These are phyloP conservation scores for Varecia variegata DNA, from an alignment of 2,797 vertebrate genomes.

Conservation along the genomic window DNA sequence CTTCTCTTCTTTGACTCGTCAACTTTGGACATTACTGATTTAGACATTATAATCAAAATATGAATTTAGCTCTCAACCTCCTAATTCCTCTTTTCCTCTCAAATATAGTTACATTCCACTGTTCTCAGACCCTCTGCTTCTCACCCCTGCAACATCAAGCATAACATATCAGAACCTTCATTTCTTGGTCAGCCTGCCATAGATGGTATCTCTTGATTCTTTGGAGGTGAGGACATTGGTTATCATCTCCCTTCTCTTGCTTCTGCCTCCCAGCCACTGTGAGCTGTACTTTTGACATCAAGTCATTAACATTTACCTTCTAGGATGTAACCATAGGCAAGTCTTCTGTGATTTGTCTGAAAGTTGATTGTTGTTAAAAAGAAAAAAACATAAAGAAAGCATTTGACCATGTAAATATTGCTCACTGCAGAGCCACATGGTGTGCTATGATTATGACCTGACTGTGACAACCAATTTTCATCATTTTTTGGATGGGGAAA, in stretches of 20 bases:
- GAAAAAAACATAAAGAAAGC: neutral
- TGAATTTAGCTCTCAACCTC: neutral
- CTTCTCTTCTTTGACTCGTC: neutral
- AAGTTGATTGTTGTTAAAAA: neutral
- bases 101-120: neutral
- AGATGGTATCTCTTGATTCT: neutral
- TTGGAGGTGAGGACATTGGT: neutral
- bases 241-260: neutral
- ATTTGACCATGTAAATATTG: neutral
- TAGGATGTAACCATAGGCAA: neutral
- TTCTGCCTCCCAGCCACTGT: neutral
- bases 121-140: neutral
- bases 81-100: neutral
- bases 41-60: neutral
- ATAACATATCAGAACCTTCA: neutral
- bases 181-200: neutral
- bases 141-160: neutral
- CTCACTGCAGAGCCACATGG: neutral
- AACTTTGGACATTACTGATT: neutral
- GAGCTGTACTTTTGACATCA: neutral
- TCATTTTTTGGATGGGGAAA: neutral
- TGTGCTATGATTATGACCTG: neutral
- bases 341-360: neutral
- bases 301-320: neutral
- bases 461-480: neutral